Base-by-base conservation (phyloP, 2,797 vertebrate genomes). In the Agapornis canus region DNA sequence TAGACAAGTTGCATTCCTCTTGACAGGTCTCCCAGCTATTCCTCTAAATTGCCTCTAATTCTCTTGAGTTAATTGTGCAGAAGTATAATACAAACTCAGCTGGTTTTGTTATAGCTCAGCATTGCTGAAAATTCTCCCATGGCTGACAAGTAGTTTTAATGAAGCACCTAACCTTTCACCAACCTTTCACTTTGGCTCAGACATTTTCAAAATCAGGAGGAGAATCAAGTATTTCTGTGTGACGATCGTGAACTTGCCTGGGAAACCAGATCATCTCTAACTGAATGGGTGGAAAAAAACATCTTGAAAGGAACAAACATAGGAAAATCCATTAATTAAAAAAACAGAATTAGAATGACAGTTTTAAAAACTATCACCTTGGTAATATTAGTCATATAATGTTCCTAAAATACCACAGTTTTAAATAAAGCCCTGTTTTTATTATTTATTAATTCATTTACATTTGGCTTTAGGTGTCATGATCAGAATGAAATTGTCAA, bases 151-250 rank as follows among this genome's bases (percentile, higher is more conserved):
- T 5, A 26, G 35, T 48, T 82, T 93, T 91, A 96, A 95, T 76
- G 89, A 92, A 96, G 79, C 73, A 73, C 51, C 86, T 94, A 93
- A 96, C 88, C 93, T 95, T 95, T 95, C 73, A 64, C 77, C 82
- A 70, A 94, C n/a, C n/a, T n/a, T n/a, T n/a, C n/a, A 43, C 37
- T 57, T 73, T 47, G 4, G 25, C 59, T 69, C 37, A 61, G 15
- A 61, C 8, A 66, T 61, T 82, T 59, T 75, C 31, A 57, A 86
- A 69, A 76, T 63, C 19, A 32, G 9, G 8, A 65, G 9, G 4
- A 61, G 16, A 52, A 76, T 1, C 6, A 64, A 72, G 45, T 75
- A 63, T 32, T 47, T 57, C 4, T 29, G 4, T 51, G 19, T 72
- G 25, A 48, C 8, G 5, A 17, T 23, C 5, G 23, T 65, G 22